phyloP scores from a whole-genome alignment of 2,888 invertebrate genomes.

The Phrixothrix hirtus region DNA sequence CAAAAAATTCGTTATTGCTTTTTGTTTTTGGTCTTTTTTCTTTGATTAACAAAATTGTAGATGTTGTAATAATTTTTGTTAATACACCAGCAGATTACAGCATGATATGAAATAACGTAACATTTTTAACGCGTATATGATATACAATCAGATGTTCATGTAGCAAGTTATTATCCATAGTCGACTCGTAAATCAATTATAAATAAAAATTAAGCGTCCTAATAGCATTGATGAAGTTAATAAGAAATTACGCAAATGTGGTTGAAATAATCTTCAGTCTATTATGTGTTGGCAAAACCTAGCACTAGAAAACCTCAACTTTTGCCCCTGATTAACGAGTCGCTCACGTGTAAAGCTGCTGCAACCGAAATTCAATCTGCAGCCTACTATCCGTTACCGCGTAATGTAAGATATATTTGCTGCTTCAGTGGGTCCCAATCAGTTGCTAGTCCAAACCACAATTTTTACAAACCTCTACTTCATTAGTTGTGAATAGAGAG shows the following conservation, averaged over 20 bases:
- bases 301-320: conserved; percentile 17
- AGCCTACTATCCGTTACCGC: conserved; percentile 54
- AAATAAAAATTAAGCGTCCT: not conserved
- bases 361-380: conserved; percentile 55
- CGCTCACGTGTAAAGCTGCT: conserved; percentile 49
- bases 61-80: no score
- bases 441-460: conserved; percentile 52
- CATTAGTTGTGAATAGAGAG: conserved; percentile 28
- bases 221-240: not conserved
- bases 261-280: not conserved
- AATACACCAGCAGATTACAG: no score
- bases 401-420: conserved; percentile 58
- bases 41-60: no score
- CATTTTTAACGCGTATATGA: conserved; percentile 14
- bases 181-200: conserved; percentile 7
- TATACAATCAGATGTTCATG: conserved; percentile 23
- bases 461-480: conserved; percentile 48
- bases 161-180: conserved; percentile 21
- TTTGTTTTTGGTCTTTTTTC: no score
- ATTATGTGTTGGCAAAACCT: conserved; percentile 1
- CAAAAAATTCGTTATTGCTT: no score
- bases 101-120: no score
- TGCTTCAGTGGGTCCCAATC: conserved; percentile 53
- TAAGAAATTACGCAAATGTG: not conserved
- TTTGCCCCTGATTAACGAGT: conserved; percentile 42